A percentile compares a stretch with the other conserved stretches of the same genome.
Conservation (phyloP, 2,888 invertebrate species). For the Rambutsinella grinnellia region DNA sequence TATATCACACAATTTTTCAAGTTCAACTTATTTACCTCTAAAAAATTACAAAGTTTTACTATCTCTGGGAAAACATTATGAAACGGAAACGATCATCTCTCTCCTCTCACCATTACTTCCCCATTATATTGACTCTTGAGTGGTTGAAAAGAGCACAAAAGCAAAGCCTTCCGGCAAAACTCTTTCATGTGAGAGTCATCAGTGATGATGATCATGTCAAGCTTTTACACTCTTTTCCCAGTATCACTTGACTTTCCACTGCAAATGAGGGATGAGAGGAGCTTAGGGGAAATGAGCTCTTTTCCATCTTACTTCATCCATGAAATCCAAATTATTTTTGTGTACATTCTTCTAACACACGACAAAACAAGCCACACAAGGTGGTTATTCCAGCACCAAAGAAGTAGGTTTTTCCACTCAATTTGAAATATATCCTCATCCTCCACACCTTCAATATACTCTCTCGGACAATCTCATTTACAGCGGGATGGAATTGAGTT, state of each 20-base stretch:
- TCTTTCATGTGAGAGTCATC: too few species aligned
- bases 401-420: conserved; percentile 11
- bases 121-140: conserved; percentile 17
- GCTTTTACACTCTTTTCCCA: neutral
- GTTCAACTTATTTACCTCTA: conserved; percentile 71
- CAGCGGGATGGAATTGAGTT: conserved; percentile 5
- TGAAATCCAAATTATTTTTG: conserved; percentile 12
- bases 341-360: neutral
- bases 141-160: too few species aligned
- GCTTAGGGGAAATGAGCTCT: conserved; percentile 3
- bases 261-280: neutral
- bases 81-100: conserved; percentile 15
- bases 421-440: conserved; percentile 23
- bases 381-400: neutral
- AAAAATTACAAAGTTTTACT: neutral
- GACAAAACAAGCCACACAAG: neutral
- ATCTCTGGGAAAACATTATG: neutral
- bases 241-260: conserved; percentile 1
- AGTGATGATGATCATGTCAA: too few species aligned
- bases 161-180: conserved; percentile 13
- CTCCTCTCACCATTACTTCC: too few species aligned
- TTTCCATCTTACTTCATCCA: neutral
- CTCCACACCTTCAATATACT: too few species aligned
- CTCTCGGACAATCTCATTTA: too few species aligned
- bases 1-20: conserved; percentile 90